phyloP scores from a whole-genome alignment of 2,113 vertebrate species.

The Ameiurus melas region DNA sequence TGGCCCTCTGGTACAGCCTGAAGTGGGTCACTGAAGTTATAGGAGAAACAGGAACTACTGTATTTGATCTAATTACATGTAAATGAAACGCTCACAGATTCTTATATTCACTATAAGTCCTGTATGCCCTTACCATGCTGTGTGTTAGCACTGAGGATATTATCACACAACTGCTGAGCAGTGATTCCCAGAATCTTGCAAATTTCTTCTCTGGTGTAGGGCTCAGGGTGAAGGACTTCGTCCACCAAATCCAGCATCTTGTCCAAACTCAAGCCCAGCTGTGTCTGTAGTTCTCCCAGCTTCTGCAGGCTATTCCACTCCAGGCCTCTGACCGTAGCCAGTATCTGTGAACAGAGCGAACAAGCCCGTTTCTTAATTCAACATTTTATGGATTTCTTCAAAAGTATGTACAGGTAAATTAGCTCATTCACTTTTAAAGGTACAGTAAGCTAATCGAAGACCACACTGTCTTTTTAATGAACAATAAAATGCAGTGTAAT shows the following conservation, averaged over 20 bases:
- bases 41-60: neutral
- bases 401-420: neutral
- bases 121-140: constrained; percentile 79
- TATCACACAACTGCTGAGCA: constrained; percentile 74
- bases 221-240: constrained; percentile 83
- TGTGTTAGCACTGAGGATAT: constrained; percentile 84
- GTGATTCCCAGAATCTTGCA: constrained; percentile 82
- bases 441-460: neutral
- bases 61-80: neutral
- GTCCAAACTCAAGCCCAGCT: constrained; percentile 78
- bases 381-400: neutral
- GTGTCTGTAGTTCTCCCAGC: constrained; percentile 82
- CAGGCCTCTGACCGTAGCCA: constrained; percentile 62
- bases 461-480: neutral
- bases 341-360: constrained; percentile 62
- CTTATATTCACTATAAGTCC: neutral
- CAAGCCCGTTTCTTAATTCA: neutral
- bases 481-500: neutral
- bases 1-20: constrained; percentile 88
- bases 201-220: constrained; percentile 88
- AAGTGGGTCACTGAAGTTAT: constrained; percentile 78
- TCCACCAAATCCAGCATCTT: constrained; percentile 87
- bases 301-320: constrained; percentile 72
- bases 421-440: neutral
- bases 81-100: neutral